A percentile compares a stretch with the other conserved stretches of the same genome.
These are phyloP conservation scores for Semicossyphus pulcher DNA, from an alignment of 2,113 vertebrate species.

Conservation along the genomic window DNA sequence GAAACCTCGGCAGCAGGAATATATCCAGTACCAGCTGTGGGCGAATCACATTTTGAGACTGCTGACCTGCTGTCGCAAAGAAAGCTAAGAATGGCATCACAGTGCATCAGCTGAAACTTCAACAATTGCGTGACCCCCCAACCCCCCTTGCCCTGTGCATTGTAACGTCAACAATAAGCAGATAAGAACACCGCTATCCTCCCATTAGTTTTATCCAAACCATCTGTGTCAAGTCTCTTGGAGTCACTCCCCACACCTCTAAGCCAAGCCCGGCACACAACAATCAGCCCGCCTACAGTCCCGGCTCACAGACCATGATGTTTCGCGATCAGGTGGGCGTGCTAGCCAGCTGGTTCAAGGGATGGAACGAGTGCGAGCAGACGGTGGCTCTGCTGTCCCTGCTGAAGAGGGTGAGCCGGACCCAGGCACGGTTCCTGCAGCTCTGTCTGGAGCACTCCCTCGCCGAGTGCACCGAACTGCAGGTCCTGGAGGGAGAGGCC, in stretches of 20 bases:
- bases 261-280: neutral
- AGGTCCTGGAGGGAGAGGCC: constrained; percentile 95
- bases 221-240: neutral
- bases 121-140: neutral
- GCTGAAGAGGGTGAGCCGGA: constrained; percentile 95
- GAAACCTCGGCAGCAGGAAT: constrained; percentile 42
- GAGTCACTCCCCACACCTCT: neutral
- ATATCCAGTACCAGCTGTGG: neutral
- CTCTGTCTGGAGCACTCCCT: constrained; percentile 98
- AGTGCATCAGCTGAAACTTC: constrained; percentile 35
- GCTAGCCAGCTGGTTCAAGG: constrained; percentile 97
- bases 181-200: neutral
- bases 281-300: neutral
- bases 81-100: constrained; percentile 59
- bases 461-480: constrained; percentile 95
- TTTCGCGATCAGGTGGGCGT: constrained; percentile 99
- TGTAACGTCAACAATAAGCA: neutral
- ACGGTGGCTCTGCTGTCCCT: constrained; percentile 96
- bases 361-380: constrained; percentile 99
- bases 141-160: neutral
- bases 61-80: constrained; percentile 2
- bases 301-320: constrained; percentile 91
- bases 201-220: neutral
- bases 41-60: constrained; percentile 6
- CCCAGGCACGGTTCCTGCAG: constrained; percentile 98